These are phyloP conservation scores for Lepidotrigona ventralis DNA, from an alignment of 1,140 invertebrate genomes.

Conservation along the genomic window DNA sequence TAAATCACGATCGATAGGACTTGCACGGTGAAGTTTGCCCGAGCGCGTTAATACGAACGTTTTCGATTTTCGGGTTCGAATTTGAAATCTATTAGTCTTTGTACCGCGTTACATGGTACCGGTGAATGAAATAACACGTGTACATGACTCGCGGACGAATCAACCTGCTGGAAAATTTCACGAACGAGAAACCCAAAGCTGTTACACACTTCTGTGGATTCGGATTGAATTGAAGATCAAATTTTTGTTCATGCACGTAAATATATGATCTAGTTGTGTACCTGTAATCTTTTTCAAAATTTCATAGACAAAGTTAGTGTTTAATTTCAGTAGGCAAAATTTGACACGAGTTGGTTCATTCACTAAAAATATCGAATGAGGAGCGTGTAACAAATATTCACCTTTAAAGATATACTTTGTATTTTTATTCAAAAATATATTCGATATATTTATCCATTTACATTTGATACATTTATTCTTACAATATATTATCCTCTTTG, in stretches of 20 bases:
- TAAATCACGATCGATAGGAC: constrained; percentile 2
- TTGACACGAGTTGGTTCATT: too few species aligned
- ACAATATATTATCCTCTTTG: too few species aligned
- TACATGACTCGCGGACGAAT: not conserved
- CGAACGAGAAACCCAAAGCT: not conserved
- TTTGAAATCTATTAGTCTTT: not conserved
- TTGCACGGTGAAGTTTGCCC: not conserved
- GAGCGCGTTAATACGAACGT: not conserved
- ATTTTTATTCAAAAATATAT: too few species aligned
- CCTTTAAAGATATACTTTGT: too few species aligned
- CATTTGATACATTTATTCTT: too few species aligned
- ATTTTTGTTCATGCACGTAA: not conserved
- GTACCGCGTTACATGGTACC: not conserved
- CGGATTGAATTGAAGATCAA: not conserved
- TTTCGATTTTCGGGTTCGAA: not conserved
- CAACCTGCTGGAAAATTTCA: not conserved
- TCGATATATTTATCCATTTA: too few species aligned
- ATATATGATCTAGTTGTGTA: too few species aligned
- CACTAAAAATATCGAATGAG: too few species aligned
- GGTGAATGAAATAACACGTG: not conserved
- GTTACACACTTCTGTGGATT: not conserved
- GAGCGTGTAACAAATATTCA: too few species aligned
- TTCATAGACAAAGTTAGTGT: too few species aligned
- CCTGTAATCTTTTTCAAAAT: too few species aligned
- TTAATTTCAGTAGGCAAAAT: too few species aligned